A percentile compares a stretch with the other conserved stretches of the same genome.
Conservation (phyloP, 2,888 invertebrate genomes). For the Parapristionchus giblindavisi region DNA sequence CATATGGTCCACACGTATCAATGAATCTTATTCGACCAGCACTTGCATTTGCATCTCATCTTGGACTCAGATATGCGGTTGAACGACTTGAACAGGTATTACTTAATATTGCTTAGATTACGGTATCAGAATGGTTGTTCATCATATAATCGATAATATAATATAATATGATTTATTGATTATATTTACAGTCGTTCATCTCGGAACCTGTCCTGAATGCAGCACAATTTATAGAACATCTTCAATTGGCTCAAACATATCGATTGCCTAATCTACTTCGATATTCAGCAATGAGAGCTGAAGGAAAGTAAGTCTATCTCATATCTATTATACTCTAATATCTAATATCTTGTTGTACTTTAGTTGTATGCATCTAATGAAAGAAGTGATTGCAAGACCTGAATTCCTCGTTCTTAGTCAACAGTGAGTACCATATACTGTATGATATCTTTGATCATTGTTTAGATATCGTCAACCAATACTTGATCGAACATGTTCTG, state of each 20-base stretch:
- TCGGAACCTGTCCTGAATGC: slow-evolving; percentile 30
- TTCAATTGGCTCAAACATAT: slow-evolving; percentile 14
- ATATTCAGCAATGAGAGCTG: slow-evolving; percentile 24
- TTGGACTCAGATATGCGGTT: slow-evolving; percentile 19
- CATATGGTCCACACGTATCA: slow-evolving; percentile 8
- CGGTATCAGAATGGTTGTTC: not conserved
- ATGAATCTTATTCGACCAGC: slow-evolving; percentile 15
- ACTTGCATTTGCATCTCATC: slow-evolving; percentile 21
- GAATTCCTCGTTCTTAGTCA: slow-evolving; percentile 12
- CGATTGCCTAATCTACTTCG: slow-evolving; percentile 30
- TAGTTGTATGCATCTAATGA: slow-evolving; percentile 32
- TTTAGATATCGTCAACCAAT: slow-evolving; percentile 30
- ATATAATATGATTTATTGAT: not conserved
- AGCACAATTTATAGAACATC: slow-evolving; percentile 24
- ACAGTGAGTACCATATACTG: not conserved
- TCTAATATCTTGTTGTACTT: not conserved
- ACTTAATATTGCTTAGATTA: not conserved
- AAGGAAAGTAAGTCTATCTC: slow-evolving; percentile 34
- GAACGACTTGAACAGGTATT: slow-evolving; percentile 31
- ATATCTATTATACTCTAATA: not conserved
- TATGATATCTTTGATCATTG: not conserved
- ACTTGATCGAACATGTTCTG: slow-evolving; percentile 32
- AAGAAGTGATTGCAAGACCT: not conserved
- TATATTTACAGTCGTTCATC: slow-evolving; percentile 7
- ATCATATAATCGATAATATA: not conserved